Evolutionary conservation across 2,888 invertebrate genomes (phyloP), one percentile per base, ranked within the genome.

Genomic region (Melieria picta): DNA sequence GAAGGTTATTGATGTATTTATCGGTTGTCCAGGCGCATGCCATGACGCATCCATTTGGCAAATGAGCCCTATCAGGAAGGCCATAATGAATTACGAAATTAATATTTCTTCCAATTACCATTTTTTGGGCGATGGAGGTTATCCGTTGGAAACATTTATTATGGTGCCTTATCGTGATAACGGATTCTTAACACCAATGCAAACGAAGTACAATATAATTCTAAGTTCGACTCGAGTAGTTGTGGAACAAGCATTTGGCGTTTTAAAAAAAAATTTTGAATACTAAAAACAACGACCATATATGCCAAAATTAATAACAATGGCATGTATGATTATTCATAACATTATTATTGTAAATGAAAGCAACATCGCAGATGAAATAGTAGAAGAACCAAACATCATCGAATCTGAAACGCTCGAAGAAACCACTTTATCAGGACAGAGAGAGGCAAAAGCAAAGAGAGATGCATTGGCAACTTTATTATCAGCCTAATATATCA

Each of bases 131-230:
- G 58, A 43, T 58, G 58, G 58, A 9, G 42, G 42, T 16, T 58
- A 58, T 30, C 58, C 30, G 1, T 61, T 16, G 16, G 16, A 16
- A 16, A 16, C 16, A 16, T 16, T 16, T 16, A 16, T 16, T 52
- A 58, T 58, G 42, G 42, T 58, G 42, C 58, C 58, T 30, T 58
- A 58, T 42, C 69, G 72, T 66, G 72, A 72, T 57, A 72, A 72
- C 16, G 63, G 66, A 47, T 73, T 67, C 46, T 73, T 67, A 67
- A 70, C 70, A 10, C 71, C 58, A 73, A 67, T 71, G 58, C 67
- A 71, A 60, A 57, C 64, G 9, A 71, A 73, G 52, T 70, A 52
- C 16, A 71, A 73, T 48, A 64, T 47, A 5, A 67, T 71, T 71
- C 58, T 71, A 48, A 64, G 70, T 68, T 65, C 67, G 58, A 73